Conservation (phyloP, 2,888 invertebrate species). For the Ormyrus labotus region DNA sequence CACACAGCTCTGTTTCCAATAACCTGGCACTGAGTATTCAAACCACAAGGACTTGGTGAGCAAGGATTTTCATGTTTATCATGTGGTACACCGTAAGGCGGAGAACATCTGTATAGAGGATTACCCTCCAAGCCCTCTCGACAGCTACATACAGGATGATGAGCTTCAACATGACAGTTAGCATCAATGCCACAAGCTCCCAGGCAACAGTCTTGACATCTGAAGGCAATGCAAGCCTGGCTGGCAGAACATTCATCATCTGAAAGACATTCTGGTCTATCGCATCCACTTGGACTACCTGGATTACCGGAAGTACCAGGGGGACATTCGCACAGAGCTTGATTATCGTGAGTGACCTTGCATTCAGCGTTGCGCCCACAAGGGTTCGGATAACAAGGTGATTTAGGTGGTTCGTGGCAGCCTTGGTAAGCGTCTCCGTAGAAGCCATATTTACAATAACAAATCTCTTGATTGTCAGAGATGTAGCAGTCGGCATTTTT, state of each 20-base stretch:
- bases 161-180: slow-evolving; percentile 85
- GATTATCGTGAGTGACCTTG: slow-evolving; percentile 81
- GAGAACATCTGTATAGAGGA: slow-evolving; percentile 85
- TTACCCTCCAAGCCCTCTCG: slow-evolving; percentile 85
- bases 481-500: slow-evolving; percentile 90
- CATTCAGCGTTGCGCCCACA: slow-evolving; percentile 89
- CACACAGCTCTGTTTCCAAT: slow-evolving; percentile 84
- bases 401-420: slow-evolving; percentile 83
- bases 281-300: slow-evolving; percentile 83
- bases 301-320: slow-evolving; percentile 88
- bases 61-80: slow-evolving; percentile 80
- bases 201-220: slow-evolving; percentile 89
- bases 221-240: slow-evolving; percentile 87
- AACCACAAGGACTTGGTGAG: slow-evolving; percentile 85
- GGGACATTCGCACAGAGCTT: slow-evolving; percentile 85
- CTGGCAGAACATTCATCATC: slow-evolving; percentile 86
- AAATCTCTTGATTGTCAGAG: slow-evolving; percentile 87
- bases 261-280: slow-evolving; percentile 87
- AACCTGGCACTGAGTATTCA: slow-evolving; percentile 87
- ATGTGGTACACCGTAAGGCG: slow-evolving; percentile 78
- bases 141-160: slow-evolving; percentile 89
- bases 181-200: slow-evolving; percentile 88
- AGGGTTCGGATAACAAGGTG: slow-evolving; percentile 87
- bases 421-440: slow-evolving; percentile 88
- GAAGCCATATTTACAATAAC: slow-evolving; percentile 87